Conservation (phyloP, 1,140 invertebrate genomes). For the Drosophila micromelanica region DNA sequence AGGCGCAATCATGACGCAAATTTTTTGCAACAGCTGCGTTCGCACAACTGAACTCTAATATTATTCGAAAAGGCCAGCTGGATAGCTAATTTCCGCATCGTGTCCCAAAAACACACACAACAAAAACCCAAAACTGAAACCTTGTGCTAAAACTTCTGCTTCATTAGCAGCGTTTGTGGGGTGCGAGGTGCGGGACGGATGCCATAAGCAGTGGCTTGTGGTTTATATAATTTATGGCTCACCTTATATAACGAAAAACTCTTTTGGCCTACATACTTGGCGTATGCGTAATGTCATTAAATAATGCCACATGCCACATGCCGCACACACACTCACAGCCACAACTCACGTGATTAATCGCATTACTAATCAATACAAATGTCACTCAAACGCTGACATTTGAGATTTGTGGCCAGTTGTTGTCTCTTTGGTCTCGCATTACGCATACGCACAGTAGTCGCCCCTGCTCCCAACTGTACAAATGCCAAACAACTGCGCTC, state of each 20-base stretch:
- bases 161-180: slow-evolving; percentile 37
- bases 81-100: slow-evolving; percentile 3
- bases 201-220: slow-evolving; percentile 27
- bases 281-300: slow-evolving; percentile 65
- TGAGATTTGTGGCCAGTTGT: slow-evolving; percentile 74
- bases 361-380: slow-evolving; percentile 82
- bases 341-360: slow-evolving; percentile 72
- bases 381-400: slow-evolving; percentile 74
- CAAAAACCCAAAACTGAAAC: not conserved
- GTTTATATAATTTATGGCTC: slow-evolving; percentile 39
- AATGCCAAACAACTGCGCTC: slow-evolving; percentile 5
- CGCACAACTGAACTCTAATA: slow-evolving; percentile 16
- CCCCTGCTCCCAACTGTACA: slow-evolving; percentile 26
- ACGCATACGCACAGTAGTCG: slow-evolving; percentile 76
- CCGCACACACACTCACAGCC: slow-evolving; percentile 19
- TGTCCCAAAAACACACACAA: slow-evolving; percentile 2
- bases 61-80: slow-evolving; percentile 8
- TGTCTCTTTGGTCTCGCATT: slow-evolving; percentile 46
- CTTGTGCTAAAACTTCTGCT: slow-evolving; percentile 23
- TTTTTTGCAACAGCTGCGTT: slow-evolving; percentile 46
- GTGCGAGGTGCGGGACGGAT: not conserved
- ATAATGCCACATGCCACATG: slow-evolving; percentile 58
- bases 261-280: slow-evolving; percentile 49
- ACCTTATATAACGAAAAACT: slow-evolving; percentile 48
- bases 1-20: slow-evolving; percentile 31